Conservation (phyloP, 2,888 invertebrate species). For the Andricus curvator region DNA sequence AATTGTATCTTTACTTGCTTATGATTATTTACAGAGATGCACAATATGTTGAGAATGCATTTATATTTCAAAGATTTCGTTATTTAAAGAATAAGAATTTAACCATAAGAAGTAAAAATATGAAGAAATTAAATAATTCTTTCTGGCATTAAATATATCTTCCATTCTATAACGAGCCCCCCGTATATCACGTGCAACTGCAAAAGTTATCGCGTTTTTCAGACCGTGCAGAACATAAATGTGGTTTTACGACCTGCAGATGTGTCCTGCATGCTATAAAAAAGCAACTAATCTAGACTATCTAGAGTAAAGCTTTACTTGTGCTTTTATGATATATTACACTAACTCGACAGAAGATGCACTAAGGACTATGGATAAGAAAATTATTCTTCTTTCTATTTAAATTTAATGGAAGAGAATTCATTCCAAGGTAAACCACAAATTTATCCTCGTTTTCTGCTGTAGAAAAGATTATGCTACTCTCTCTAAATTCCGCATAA, state of each 20-base stretch:
- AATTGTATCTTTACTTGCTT: neutral
- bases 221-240: slow-evolving; percentile 41
- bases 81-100: neutral
- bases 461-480: neutral
- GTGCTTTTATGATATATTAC: neutral
- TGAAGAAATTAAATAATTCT: neutral
- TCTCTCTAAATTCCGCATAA: neutral
- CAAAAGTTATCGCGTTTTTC: slow-evolving; percentile 40
- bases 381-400: neutral
- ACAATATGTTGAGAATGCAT: neutral
- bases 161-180: neutral
- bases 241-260: slow-evolving; percentile 46
- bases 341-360: neutral
- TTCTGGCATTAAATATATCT: neutral
- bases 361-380: neutral
- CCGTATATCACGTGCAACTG: neutral
- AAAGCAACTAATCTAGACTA: neutral
- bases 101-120: neutral
- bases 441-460: neutral
- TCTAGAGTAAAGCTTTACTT: neutral
- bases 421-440: neutral
- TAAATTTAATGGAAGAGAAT: no score
- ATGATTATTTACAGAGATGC: neutral
- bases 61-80: neutral
- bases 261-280: neutral